Evolutionary conservation across 1,140 invertebrate genomes (phyloP).

Genomic region (Drosophila lini): DNA sequence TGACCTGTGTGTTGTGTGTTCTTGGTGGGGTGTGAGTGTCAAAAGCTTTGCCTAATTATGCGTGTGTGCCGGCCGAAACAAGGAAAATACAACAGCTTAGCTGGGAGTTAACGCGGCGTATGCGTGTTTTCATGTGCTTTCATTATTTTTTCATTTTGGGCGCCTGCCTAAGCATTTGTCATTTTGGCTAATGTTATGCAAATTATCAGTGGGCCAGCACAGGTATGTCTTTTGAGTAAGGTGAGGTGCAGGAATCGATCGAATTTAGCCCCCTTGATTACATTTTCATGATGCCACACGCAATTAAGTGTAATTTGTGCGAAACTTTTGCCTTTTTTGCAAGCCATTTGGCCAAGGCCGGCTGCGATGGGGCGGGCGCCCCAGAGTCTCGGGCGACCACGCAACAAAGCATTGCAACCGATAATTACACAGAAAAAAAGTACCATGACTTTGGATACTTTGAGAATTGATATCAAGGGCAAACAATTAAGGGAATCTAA

Average conservation of each 20-base stretch:
- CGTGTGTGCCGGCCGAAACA: conserved; percentile 43
- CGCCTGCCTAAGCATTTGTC: conserved; percentile 52
- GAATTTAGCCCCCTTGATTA: conserved; percentile 21
- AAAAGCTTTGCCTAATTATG: conserved; percentile 68
- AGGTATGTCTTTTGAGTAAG: neutral
- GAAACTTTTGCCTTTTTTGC: conserved; percentile 47
- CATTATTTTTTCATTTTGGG: conserved; percentile 15
- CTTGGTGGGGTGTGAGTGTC: conserved; percentile 18
- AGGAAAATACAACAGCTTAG: conserved; percentile 9
- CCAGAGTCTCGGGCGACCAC: conserved; percentile 40
- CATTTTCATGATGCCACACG: conserved; percentile 50
- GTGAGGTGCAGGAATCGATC: conserved; percentile 33
- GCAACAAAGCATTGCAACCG: conserved; percentile 17
- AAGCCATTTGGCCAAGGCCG: conserved; percentile 51
- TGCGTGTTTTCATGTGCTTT: conserved; percentile 55
- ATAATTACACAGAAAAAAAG: conserved; percentile 3
- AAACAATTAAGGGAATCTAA: too few relatives aligned
- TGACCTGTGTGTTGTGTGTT: conserved; percentile 7
- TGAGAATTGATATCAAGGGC: neutral
- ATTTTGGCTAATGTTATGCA: conserved; percentile 62
- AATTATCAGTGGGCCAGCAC: conserved; percentile 45
- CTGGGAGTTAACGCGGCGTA: conserved; percentile 47
- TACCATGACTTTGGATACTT: neutral
- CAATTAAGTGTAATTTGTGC: conserved; percentile 67
- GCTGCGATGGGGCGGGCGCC: conserved; percentile 25